Percentiles rank a stretch among this genome's conserved stretches.
These are phyloP conservation scores for Cryptocephalus primarius DNA, from an alignment of 2,888 invertebrate species.

Conservation along the genomic window DNA sequence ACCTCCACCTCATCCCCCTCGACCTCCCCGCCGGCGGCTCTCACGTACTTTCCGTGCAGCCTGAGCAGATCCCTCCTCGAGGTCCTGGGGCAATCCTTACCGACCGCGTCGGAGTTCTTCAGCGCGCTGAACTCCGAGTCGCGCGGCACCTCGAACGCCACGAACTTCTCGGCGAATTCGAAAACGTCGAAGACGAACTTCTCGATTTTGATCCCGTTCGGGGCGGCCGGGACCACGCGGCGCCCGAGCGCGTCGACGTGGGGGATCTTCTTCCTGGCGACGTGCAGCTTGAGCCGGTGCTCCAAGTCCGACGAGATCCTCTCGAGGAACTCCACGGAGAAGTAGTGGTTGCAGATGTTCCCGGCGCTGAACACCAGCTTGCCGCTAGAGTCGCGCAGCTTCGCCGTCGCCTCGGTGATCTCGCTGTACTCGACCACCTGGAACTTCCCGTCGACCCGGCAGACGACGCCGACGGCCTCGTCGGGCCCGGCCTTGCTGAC, in stretches of 20 bases:
- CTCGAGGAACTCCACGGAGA: conserved; percentile 74
- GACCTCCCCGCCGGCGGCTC: conserved; percentile 70
- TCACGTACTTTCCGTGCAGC: conserved; percentile 69
- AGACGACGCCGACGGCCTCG: conserved; percentile 94
- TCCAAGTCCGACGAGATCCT: conserved; percentile 62
- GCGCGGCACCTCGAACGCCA: conserved; percentile 84
- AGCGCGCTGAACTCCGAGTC: conserved; percentile 94
- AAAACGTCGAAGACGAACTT: conserved; percentile 99
- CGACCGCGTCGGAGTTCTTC: conserved; percentile 86
- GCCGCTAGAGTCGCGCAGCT: conserved; percentile 65
- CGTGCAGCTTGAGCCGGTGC: conserved; percentile 73
- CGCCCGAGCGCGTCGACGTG: conserved; percentile 63
- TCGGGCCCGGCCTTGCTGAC: conserved; percentile 84
- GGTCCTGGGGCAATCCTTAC: conserved; percentile 86
- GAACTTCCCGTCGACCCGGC: conserved; percentile 80
- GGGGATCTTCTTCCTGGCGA: conserved; percentile 96
- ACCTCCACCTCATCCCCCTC: conserved; percentile 68
- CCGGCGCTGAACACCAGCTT: conserved; percentile 85
- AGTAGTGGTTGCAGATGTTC: conserved; percentile 98
- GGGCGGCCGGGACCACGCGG: conserved; percentile 61
- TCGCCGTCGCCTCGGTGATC: conserved; percentile 77
- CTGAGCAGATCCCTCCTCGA: conserved; percentile 65
- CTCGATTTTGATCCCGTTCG: conserved; percentile 97
- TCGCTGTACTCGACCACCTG: conserved; percentile 97
- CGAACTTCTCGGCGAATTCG: conserved; percentile 81